Base-by-base conservation (phyloP, 1,140 invertebrate genomes). In the Apis cerana region DNA sequence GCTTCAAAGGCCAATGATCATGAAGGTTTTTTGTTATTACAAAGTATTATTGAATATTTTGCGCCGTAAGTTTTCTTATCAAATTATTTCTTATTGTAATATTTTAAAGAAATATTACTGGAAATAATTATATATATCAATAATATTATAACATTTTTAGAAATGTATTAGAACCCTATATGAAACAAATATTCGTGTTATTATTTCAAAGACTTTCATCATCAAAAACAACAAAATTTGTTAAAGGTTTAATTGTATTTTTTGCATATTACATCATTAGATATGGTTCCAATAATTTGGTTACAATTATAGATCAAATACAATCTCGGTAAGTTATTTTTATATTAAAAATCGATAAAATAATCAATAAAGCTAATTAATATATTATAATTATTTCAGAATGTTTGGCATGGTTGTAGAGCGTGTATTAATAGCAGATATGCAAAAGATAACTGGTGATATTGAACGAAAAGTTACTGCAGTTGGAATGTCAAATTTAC, bases 361-460 rank as follows among this genome's bases (percentile, higher is more conserved):
- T 3, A 27, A 13, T 59, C 5, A 9, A 33, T 15, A 17, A 54
- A 56, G 11, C 11, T 68, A 75, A 78, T 75, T 78, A 33, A 58
- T 1, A n/a, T 50, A 62, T 50, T 43, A 62, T 48, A 50, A 78
- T 83, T 27, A 0, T 91, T 95, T 94, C 91, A 97, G 97, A 89
- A 98, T 99, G 97, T 99, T 99, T 95, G 96, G 96, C 50, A 99
- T 99, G 98, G 97, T 99, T 21, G 89, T 98, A 58, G 98, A 99
- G 91, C 96, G 98, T 72, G 95, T 99, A 1, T 96, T 98, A 56
- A 95, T 99, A 27, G 92, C 96, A 11, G 98, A 99, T 92, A 93
- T 98, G 81, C 97, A 98, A 91, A 98, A 98, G 93, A 96, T 99
- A 13, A 95, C 96, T 13, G 98, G 97, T 13, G 94, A 95, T 23